Evolutionary conservation across 2,113 vertebrate species (phyloP), one percentile per base, ranked within the genome.

Genomic region (Neolamprologus hecqui): DNA sequence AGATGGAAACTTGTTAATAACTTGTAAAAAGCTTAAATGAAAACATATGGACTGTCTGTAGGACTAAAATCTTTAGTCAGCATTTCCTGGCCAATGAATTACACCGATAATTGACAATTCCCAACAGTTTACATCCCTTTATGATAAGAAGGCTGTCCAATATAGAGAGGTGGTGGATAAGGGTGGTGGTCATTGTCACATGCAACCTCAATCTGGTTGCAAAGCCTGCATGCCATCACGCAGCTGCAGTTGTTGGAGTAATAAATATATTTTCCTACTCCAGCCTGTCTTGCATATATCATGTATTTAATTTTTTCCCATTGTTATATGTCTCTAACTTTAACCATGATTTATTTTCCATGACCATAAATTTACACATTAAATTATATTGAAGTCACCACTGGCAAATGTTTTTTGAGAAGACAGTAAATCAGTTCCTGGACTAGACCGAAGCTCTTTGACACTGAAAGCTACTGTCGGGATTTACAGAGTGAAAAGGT

Each of bases 1-100:
- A 28, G 58, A 85, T 86, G 58, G 63, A 82, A 89, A 90, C 73
- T 80, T 87, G 83, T 84, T 47, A 81, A 86, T 84, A 85, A 86
- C 80, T 45, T 84, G 63, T 86, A 53, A 82, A 65, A 84, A 9
- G 28, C 79, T 73, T 21, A 19, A 51, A 77, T 75, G 37, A 83
- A 88, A 31, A 26, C 15, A 6, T 37, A 31, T 79, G 68, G 40
- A 89, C 54, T 12, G 40, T 35, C 55, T 75, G 60, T 8, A 14
- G 42, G 58, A 68, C 3, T 68, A 33, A 82, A 82, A 68, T 21
- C 28, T 53, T 47, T 80, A 53, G 21, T 60, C 55, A 23, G 26
- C 10, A 4, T 84, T 54, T 81, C 31, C 35, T 21, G 11, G 4
- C 26, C 26, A 31, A 58, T 3, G 9, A 54, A 26, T 51, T 83